A percentile compares a stretch with the other conserved stretches of the same genome.
phyloP scores from a whole-genome alignment of 2,888 invertebrate genomes.

The Steinernema hermaphroditum region DNA sequence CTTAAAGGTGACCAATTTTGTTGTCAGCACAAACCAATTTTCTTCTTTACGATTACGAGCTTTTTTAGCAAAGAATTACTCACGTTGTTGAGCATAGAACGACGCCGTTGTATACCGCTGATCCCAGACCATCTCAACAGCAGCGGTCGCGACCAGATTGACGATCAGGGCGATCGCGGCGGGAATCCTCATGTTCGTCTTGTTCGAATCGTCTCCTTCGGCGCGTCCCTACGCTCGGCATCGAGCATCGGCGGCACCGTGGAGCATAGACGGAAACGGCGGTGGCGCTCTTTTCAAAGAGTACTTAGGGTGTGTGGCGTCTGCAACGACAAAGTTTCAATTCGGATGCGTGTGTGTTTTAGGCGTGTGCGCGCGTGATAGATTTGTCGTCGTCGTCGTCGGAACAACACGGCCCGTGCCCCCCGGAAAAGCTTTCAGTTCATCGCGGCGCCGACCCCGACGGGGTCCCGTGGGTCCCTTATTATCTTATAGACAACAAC shows the following conservation, averaged over 20 bases:
- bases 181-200: not conserved
- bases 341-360: not conserved
- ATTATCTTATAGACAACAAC: constrained; percentile 20
- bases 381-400: not conserved
- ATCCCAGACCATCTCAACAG: not conserved
- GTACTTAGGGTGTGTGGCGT: not conserved
- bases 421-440: constrained; percentile 4
- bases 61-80: too few relatives aligned
- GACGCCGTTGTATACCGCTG: constrained; percentile 7
- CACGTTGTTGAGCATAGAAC: constrained; percentile 22
- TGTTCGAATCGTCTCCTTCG: not conserved
- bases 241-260: not conserved
- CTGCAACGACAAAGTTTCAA: not conserved
- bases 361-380: constrained; percentile 4
- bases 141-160: not conserved
- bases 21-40: too few relatives aligned
- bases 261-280: not conserved
- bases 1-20: too few relatives aligned
- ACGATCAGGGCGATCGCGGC: not conserved
- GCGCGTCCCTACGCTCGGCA: constrained; percentile 4
- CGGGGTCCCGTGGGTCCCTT: constrained; percentile 10
- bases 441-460: not conserved
- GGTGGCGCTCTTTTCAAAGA: not conserved
- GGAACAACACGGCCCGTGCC: not conserved
- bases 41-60: too few relatives aligned